These are phyloP conservation scores for Hypothenemus hampei DNA, from an alignment of 1,140 invertebrate genomes.

Conservation along the genomic window DNA sequence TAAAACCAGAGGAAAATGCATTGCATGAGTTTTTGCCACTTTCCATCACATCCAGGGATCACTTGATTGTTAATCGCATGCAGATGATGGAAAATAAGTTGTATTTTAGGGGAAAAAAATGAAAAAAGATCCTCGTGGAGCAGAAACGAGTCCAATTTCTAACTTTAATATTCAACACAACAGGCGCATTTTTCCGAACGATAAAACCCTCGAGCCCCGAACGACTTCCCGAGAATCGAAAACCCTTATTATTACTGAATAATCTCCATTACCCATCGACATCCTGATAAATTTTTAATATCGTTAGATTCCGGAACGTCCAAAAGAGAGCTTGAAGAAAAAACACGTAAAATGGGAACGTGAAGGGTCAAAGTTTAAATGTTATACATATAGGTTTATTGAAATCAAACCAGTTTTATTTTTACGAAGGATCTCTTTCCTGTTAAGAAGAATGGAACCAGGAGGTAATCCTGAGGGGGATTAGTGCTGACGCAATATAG, in stretches of 20 bases:
- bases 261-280: constrained; percentile 7
- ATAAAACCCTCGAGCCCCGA: neutral
- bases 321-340: constrained; percentile 7
- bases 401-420: neutral
- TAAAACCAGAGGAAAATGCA: no score
- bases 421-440: neutral
- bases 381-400: neutral
- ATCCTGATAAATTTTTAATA: constrained; percentile 16
- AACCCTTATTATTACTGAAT: constrained; percentile 11
- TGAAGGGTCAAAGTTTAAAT: constrained; percentile 5
- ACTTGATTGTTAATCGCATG: no score
- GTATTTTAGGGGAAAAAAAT: no score
- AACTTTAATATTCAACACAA: constrained; percentile 3
- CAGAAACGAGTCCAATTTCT: no score
- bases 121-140: no score
- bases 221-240: constrained; percentile 1
- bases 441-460: no score
- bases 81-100: no score
- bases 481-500: neutral
- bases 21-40: no score
- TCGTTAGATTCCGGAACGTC: constrained; percentile 1
- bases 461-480: neutral
- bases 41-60: no score
- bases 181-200: neutral
- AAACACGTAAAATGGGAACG: constrained; percentile 9